phyloP scores from a whole-genome alignment of 2,113 vertebrate genomes.

The Dicerorhinus sumatrensis region DNA sequence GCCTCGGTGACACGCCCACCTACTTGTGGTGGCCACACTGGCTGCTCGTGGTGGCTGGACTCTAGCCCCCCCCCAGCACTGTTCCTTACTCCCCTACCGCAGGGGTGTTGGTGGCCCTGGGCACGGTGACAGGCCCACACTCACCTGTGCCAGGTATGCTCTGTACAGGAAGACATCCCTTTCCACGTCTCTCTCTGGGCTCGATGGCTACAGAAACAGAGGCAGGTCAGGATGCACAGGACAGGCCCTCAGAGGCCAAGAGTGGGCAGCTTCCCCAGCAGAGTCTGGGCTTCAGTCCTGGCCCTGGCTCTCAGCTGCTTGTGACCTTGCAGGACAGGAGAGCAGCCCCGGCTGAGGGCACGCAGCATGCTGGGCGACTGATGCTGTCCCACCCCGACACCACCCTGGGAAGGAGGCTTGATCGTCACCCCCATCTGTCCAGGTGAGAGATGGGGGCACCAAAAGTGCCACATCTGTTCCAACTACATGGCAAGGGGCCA shows the following conservation, averaged over 20 bases:
- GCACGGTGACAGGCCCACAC: fast-evolving
- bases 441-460: background rate
- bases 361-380: background rate
- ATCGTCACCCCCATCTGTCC: no score
- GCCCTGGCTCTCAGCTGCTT: background rate
- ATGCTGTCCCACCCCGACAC: background rate
- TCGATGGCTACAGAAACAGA: slow-evolving; percentile 86
- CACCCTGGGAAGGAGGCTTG: background rate
- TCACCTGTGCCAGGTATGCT: slow-evolving; percentile 96
- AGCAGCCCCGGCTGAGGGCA: background rate
- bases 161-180: slow-evolving; percentile 95
- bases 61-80: background rate
- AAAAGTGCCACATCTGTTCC: background rate
- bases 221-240: fast-evolving
- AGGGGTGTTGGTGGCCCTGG: fast-evolving
- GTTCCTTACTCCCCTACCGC: background rate
- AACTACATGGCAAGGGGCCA: background rate
- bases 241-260: background rate
- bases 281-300: background rate
- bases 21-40: fast-evolving
- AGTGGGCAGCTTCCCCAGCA: fast-evolving
- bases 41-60: background rate
- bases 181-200: slow-evolving; percentile 92
- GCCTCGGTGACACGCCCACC: fast-evolving
- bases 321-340: background rate